These are phyloP conservation scores for Scomber scombrus DNA, from an alignment of 2,113 vertebrate species.

Conservation along the genomic window DNA sequence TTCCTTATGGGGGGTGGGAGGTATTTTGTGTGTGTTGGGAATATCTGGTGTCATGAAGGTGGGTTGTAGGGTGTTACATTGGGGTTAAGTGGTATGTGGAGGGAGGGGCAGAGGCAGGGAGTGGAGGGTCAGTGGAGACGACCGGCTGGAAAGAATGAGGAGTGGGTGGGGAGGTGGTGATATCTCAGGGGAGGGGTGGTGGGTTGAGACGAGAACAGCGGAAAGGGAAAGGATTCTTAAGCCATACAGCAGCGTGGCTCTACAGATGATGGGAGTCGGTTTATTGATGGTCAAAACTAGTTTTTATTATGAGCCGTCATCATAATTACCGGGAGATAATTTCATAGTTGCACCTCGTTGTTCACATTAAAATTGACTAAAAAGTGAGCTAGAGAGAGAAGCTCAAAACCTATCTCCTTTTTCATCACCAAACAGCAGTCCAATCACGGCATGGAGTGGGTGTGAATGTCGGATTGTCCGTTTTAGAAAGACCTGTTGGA, in stretches of 20 bases:
- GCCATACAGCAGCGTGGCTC: not conserved
- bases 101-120: constrained; percentile 50
- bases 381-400: no score
- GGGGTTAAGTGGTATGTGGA: constrained; percentile 71
- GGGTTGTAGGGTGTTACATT: constrained; percentile 50
- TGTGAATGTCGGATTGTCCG: no score
- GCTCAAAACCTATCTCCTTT: no score
- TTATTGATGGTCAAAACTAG: no score
- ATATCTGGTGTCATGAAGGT: constrained; percentile 55
- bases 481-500: no score
- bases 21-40: constrained; percentile 52
- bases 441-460: no score
- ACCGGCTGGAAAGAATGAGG: constrained; percentile 36
- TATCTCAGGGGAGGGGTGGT: constrained; percentile 8
- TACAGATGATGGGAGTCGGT: no score
- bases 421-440: no score
- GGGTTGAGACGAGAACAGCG: not conserved
- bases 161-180: constrained; percentile 16
- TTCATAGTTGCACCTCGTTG: no score
- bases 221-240: constrained; percentile 4
- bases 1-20: constrained; percentile 25
- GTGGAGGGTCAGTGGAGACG: constrained; percentile 31
- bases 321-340: no score
- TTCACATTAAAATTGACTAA: no score
- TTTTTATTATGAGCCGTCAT: no score